Evolutionary conservation across 2,888 invertebrate species (phyloP), one percentile per base, ranked within the genome.

Genomic region (Lepetodrilus schrolli): DNA sequence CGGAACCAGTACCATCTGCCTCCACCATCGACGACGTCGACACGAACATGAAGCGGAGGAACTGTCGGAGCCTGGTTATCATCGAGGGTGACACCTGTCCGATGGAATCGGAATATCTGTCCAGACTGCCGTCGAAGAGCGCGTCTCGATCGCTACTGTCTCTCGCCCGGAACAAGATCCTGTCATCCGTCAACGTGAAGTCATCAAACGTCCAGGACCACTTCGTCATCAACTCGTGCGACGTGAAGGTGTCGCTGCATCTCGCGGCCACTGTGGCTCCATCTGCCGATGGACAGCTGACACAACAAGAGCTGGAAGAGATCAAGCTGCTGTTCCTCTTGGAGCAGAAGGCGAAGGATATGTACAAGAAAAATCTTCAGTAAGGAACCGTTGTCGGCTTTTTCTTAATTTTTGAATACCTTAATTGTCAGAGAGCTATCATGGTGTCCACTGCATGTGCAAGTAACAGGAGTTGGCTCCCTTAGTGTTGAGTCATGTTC

Each of bases 121-220:
- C 37, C 34, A 17, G 47, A 47, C n/a, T 47, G 5, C 65, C 65
- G 10, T 10, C 72, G 1, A 37, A 47, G 17, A 72, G 30, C 30
- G 37, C 43, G 1, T 72, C 72, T 10, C 72, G 75, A 1, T 50
- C 66, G 13, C 66, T 68, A 20, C 58, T 75, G 26, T 72, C 75
- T 17, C 58, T 75, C 10, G 71, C 71, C 17, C 50, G 72, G 13
- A 72, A 66, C 36, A 34, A 72, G 49, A 72, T 66, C 17, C 48
- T 75, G 48, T 66, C 66, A 5, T 48, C 50, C 13, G 65, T 75
- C 7, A 36, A 81, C 26, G 66, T 82, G 8, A 77, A 79, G 26
- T 73, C 81, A 26, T 81, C 81, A 43, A 83, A 82, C 73, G 79
- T 82, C n/a, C 82, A 83, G 73, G 83, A 84, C 65, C 82, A 84